phyloP scores from a whole-genome alignment of 2,888 invertebrate genomes.

The Quadroppia sp. region DNA sequence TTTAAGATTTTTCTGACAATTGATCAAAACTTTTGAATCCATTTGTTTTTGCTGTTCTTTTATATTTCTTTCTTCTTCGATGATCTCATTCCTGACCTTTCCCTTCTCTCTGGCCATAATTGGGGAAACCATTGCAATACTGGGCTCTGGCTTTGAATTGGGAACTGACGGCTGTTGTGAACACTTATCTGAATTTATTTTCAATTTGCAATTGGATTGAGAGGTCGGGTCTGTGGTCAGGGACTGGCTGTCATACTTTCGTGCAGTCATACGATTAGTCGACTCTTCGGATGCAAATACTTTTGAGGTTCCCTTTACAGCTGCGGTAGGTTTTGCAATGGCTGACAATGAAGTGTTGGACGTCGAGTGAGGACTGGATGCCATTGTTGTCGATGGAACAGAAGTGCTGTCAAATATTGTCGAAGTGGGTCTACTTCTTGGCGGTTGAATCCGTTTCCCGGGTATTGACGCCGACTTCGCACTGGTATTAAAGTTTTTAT shows the following conservation, averaged over 20 bases:
- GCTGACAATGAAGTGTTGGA: slow-evolving; percentile 12
- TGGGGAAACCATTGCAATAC: slow-evolving; percentile 66
- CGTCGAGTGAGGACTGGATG: background rate
- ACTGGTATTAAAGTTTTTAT: background rate
- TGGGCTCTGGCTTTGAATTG: slow-evolving; percentile 40
- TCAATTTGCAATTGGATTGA: slow-evolving; percentile 43
- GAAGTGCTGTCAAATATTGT: slow-evolving; percentile 35
- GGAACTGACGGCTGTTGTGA: background rate
- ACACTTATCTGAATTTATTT: background rate
- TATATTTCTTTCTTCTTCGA: background rate
- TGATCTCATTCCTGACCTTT: background rate
- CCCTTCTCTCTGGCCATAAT: slow-evolving; percentile 59
- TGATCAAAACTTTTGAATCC: background rate
- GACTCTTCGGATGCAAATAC: slow-evolving; percentile 44
- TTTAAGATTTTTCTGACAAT: background rate
- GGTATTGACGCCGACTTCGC: background rate
- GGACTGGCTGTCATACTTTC: slow-evolving; percentile 43
- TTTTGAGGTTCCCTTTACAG: slow-evolving; percentile 83
- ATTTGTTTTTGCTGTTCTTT: background rate
- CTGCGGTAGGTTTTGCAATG: slow-evolving; percentile 82
- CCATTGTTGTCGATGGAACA: slow-evolving; percentile 8
- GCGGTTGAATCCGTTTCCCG: slow-evolving; percentile 17
- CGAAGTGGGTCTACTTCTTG: slow-evolving; percentile 40
- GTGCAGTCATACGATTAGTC: slow-evolving; percentile 46
- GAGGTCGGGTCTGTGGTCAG: slow-evolving; percentile 39